Evolutionary conservation across 2,797 vertebrate genomes (phyloP), one percentile per base, ranked within the genome.

Genomic region (Pyrocephalus nanus): DNA sequence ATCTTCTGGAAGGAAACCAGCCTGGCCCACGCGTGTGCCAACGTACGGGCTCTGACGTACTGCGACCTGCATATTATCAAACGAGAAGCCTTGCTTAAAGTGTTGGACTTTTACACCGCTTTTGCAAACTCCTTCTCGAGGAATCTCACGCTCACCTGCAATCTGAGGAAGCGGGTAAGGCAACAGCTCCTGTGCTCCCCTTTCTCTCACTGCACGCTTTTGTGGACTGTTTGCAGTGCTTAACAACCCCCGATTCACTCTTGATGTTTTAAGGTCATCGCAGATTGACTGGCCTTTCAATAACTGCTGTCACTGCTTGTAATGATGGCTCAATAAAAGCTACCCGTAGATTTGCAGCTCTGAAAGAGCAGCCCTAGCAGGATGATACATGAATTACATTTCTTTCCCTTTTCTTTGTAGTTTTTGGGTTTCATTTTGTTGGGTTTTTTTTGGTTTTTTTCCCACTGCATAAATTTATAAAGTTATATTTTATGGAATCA

Each of bases 1-100:
- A 98, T 99, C 91, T 99, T 99, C 96, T 99, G 99, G 99, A 99
- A 99, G 76, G 99, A 99, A 86, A 98, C 98, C 23, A 98, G 98
- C 7, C 97, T 99, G 60, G 99, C 99, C 20, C 99, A 99, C 0
- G 98, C 99, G 0, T 99, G 99, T 53, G 99, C 99, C 65, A 99
- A 99, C 6, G 99, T 99, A 6, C 95, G 99, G 50, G 99, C 99
- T 4, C 97, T 99, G 74, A 99, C 99, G 0, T 99, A 99, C 98
- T 99, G 99, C 66, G 99, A 99, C 96, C 98, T 99, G 64, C 99
- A 99, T 91, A 98, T 99, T 90, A 99, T 99, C 93, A 99, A 98
- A 92, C 95, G 99, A 69, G 99, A 99, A 88, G 99, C 99, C 38
- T 96, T 99, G 97, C 98, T 99, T 9, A 99, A 99, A 95, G 99